A percentile compares a stretch with the other conserved stretches of the same genome.
Conservation (phyloP, 2,797 vertebrate genomes). For the Heliangelus exortis region DNA sequence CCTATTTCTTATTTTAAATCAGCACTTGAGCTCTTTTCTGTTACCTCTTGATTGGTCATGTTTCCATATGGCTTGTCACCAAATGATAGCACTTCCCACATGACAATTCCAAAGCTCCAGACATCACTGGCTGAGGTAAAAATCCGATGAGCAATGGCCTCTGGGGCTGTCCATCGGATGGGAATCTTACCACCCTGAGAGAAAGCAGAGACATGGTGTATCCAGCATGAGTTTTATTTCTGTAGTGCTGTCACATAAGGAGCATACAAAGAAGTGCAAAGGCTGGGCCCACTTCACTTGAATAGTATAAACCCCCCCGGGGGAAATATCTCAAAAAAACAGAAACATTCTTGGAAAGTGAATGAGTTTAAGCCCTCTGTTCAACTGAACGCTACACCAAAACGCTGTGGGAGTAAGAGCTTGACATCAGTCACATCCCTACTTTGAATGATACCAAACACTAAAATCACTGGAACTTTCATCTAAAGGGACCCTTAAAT, state of each 20-base stretch:
- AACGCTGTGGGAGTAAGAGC: not conserved
- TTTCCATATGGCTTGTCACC: slow-evolving; percentile 83
- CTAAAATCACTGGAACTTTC: not conserved
- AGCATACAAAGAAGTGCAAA: not conserved
- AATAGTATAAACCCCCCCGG: not conserved
- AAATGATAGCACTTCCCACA: slow-evolving; percentile 85
- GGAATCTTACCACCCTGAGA: slow-evolving; percentile 81
- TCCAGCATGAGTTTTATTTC: not conserved
- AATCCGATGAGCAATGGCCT: slow-evolving; percentile 81
- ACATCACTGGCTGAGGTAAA: slow-evolving; percentile 83
- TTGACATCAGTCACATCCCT: not conserved
- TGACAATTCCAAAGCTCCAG: slow-evolving; percentile 85
- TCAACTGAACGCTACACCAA: not conserved
- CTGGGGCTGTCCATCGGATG: slow-evolving; percentile 83
- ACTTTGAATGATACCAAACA: not conserved
- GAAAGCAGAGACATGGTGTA: not conserved
- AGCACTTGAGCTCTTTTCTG: not conserved
- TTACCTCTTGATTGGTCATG: slow-evolving; percentile 85
- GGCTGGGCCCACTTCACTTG: not conserved
- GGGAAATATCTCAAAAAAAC: not conserved
- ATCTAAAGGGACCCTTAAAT: not conserved
- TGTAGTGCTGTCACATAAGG: not conserved
- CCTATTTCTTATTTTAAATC: not conserved
- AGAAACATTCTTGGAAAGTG: not conserved
- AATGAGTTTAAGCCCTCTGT: not conserved